These are phyloP conservation scores for Orchesella cincta DNA, from an alignment of 1,140 invertebrate species.

Conservation along the genomic window DNA sequence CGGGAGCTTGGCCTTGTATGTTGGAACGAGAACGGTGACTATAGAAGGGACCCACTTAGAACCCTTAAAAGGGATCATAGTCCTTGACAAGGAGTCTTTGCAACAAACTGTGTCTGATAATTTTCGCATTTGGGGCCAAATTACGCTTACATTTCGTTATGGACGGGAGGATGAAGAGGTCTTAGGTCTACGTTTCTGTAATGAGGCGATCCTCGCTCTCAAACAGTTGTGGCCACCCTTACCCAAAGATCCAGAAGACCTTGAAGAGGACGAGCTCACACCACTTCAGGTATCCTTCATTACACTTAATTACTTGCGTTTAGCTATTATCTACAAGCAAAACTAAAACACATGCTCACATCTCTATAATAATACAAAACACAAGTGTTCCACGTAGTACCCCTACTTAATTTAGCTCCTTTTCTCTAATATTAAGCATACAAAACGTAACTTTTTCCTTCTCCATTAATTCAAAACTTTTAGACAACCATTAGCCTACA, in stretches of 20 bases:
- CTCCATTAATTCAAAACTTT: neutral
- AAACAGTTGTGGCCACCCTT: constrained; percentile 77
- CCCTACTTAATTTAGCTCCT: too few species aligned
- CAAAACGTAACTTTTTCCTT: neutral
- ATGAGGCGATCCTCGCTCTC: constrained; percentile 83
- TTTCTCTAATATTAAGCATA: neutral
- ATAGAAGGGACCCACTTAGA: constrained; percentile 37
- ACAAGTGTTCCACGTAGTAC: too few species aligned
- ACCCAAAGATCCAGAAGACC: constrained; percentile 49
- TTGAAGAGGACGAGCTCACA: constrained; percentile 59
- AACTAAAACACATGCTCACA: neutral
- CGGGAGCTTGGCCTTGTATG: constrained; percentile 50
- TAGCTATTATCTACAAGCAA: neutral
- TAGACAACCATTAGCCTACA: neutral
- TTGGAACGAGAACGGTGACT: constrained; percentile 42
- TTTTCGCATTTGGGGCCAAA: constrained; percentile 63
- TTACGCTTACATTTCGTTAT: constrained; percentile 83
- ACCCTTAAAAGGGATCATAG: constrained; percentile 46
- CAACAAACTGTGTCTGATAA: constrained; percentile 38
- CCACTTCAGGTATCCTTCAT: constrained; percentile 66
- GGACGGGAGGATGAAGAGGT: constrained; percentile 89
- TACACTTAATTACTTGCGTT: neutral
- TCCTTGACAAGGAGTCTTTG: constrained; percentile 49
- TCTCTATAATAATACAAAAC: neutral
- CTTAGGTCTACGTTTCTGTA: constrained; percentile 88